These are phyloP conservation scores for Microchrysa polita DNA, from an alignment of 2,888 invertebrate genomes.

Conservation along the genomic window DNA sequence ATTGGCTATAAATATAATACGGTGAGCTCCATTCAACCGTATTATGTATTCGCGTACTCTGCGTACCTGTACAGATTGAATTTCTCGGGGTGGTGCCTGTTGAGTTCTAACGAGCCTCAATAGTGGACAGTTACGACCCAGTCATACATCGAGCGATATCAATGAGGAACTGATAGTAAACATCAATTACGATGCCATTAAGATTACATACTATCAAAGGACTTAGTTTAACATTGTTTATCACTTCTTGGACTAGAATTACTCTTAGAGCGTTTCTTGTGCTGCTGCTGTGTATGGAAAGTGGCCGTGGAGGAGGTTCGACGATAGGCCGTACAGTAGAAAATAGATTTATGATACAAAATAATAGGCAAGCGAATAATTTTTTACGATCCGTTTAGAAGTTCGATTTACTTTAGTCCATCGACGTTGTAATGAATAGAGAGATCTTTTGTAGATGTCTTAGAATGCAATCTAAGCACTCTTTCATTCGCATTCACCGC, in stretches of 20 bases:
- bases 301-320: background rate
- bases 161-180: conserved; percentile 39
- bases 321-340: conserved; percentile 21
- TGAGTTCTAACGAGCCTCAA: background rate
- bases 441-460: conserved; percentile 17
- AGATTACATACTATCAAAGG: conserved; percentile 35
- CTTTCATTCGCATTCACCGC: too few relatives aligned
- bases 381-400: conserved; percentile 16
- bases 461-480: too few relatives aligned
- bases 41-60: too few relatives aligned
- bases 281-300: background rate
- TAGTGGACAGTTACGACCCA: background rate
- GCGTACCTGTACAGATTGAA: conserved; percentile 10
- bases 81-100: conserved; percentile 14
- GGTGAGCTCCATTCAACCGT: background rate
- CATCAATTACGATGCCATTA: conserved; percentile 42
- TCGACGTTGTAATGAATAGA: background rate
- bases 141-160: background rate
- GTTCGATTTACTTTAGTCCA: background rate
- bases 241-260: conserved; percentile 14
- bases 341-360: conserved; percentile 37
- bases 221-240: conserved; percentile 38
- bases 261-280: background rate
- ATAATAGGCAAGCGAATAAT: conserved; percentile 26
- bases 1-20: conserved; percentile 17